Percentiles rank a stretch among this genome's conserved stretches.
These are phyloP conservation scores for Watersipora subatra DNA, from an alignment of 1,140 invertebrate species.

Conservation along the genomic window DNA sequence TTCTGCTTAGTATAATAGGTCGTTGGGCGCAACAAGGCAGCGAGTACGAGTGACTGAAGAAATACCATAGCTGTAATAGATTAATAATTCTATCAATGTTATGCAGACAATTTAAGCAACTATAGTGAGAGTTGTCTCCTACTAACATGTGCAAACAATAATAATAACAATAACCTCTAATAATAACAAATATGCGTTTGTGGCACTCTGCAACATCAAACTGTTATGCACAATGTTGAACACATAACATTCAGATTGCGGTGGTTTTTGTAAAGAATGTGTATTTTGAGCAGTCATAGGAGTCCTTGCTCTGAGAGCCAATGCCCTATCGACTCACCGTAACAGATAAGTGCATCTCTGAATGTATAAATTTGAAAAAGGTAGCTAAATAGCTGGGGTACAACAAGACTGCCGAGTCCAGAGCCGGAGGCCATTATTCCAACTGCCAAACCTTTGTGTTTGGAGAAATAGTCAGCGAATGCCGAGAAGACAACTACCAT, in stretches of 20 bases:
- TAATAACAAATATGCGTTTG: no score
- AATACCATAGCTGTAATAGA: not conserved
- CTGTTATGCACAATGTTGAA: no score
- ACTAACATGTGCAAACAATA: no score
- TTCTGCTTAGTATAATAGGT: not conserved
- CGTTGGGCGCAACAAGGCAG: not conserved
- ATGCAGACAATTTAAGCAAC: no score
- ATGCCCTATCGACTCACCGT: not conserved
- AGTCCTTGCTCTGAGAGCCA: not conserved
- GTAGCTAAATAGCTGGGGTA: not conserved
- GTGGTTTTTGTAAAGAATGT: no score
- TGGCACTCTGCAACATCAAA: no score
- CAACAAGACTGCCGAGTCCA: not conserved
- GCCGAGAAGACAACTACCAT: not conserved
- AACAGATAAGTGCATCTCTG: not conserved
- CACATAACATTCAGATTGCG: no score
- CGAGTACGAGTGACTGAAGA: not conserved
- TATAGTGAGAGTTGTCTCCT: no score
- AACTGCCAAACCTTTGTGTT: not conserved
- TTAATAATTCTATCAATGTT: no score
- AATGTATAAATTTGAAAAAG: not conserved
- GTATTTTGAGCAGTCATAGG: no score
- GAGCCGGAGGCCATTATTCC: not conserved
- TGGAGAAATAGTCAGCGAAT: not conserved
- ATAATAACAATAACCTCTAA: no score